phyloP scores from a whole-genome alignment of 2,888 invertebrate genomes.

The Pseudoips prasinana region DNA sequence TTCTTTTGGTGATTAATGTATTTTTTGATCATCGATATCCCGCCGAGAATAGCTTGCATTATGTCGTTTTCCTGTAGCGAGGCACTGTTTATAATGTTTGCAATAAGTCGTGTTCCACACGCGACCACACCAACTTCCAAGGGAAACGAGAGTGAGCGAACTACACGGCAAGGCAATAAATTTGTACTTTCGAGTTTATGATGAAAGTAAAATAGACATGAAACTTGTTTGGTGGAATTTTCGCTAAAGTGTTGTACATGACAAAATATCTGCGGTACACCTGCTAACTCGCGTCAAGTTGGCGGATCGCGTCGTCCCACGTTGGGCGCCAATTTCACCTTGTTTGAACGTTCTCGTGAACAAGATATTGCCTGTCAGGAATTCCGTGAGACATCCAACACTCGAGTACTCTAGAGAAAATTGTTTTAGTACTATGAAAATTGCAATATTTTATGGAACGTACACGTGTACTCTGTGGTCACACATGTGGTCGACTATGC shows the following conservation, averaged over 20 bases:
- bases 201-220: conserved; percentile 58
- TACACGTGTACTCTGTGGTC: conserved; percentile 1
- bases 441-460: conserved; percentile 30
- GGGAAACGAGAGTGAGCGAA: no score
- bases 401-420: conserved; percentile 40
- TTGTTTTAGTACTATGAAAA: conserved; percentile 31
- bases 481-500: no score
- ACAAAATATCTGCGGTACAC: conserved; percentile 67
- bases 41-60: conserved; percentile 8
- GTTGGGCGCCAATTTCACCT: conserved; percentile 62
- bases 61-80: no score
- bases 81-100: no score
- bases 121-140: no score
- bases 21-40: conserved; percentile 28
- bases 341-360: conserved; percentile 53
- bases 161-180: no score
- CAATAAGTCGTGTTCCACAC: no score
- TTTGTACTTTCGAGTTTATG: conserved; percentile 45
- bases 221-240: conserved; percentile 62
- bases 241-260: conserved; percentile 61
- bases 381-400: conserved; percentile 46
- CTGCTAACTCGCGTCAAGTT: conserved; percentile 59
- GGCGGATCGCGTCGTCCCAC: conserved; percentile 44
- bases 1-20: conserved; percentile 48
- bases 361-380: conserved; percentile 57